phyloP scores from a whole-genome alignment of 92 coral and sea anemone species.

The Virgularia gustaviana region DNA sequence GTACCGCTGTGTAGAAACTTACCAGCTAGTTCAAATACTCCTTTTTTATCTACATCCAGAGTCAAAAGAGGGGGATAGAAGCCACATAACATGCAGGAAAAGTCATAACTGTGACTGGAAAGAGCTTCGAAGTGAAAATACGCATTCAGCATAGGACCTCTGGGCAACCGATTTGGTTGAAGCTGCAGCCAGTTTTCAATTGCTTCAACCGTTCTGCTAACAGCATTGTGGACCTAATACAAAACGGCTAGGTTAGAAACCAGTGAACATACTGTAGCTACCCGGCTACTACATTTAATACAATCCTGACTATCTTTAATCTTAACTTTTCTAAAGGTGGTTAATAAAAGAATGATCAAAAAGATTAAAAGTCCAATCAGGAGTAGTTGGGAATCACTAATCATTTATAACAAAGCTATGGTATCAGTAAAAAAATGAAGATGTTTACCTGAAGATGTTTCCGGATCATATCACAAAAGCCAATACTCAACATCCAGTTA shows the following conservation, averaged over 20 bases:
- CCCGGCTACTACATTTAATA: too few species aligned
- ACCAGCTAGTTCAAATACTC: slow-evolving; percentile 46
- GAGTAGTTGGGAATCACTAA: too few species aligned
- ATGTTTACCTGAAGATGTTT: slow-evolving; percentile 38
- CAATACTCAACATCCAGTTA: slow-evolving; percentile 37
- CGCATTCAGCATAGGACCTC: neutral
- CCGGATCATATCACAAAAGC: slow-evolving; percentile 38
- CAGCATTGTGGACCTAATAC: slow-evolving; percentile 28
- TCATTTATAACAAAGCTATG: too few species aligned
- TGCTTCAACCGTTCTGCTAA: slow-evolving; percentile 19
- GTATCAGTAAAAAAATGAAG: neutral
- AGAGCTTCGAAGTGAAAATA: neutral
- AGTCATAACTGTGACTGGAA: slow-evolving; percentile 8
- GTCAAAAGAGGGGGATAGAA: slow-evolving; percentile 12
- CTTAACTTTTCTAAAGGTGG: too few species aligned
- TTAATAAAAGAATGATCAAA: neutral
- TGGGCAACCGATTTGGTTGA: neutral
- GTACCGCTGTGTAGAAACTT: neutral
- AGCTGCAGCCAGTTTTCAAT: slow-evolving; percentile 35
- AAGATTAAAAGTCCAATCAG: neutral
- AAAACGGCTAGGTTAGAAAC: too few species aligned
- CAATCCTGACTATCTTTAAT: too few species aligned
- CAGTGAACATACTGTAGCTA: too few species aligned
- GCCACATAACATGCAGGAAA: slow-evolving; percentile 14
- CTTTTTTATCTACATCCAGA: slow-evolving; percentile 21